Evolutionary conservation across 2,888 invertebrate species (phyloP).

Genomic region (Parascotia fuliginaria): DNA sequence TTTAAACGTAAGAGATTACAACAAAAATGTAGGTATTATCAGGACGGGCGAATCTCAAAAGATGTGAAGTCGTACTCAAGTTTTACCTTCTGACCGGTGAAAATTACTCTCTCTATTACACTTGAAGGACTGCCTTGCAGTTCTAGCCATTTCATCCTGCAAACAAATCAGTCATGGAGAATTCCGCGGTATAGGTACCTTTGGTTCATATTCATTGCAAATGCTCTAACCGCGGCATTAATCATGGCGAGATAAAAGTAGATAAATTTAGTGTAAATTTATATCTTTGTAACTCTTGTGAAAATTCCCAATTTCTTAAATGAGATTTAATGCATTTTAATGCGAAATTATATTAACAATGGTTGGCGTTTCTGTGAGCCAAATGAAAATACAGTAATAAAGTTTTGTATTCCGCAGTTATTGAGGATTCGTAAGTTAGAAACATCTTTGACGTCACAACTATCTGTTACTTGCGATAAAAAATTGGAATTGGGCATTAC

Average conservation of each 20-base stretch:
- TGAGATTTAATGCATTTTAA: too few species aligned
- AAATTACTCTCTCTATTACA: constrained; percentile 87
- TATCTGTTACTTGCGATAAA: too few species aligned
- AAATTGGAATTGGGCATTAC: not conserved
- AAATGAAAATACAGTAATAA: too few species aligned
- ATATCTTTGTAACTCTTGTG: constrained; percentile 9
- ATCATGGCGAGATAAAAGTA: constrained; percentile 16
- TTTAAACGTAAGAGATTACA: too few species aligned
- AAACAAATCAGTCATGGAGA: constrained; percentile 18
- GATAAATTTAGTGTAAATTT: constrained; percentile 5
- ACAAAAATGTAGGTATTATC: not conserved
- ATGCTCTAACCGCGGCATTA: constrained; percentile 5
- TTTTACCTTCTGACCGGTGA: not conserved
- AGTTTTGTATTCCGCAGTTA: too few species aligned
- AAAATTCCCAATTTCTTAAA: constrained; percentile 9
- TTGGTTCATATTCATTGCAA: constrained; percentile 33
- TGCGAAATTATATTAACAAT: too few species aligned
- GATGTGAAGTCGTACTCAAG: not conserved
- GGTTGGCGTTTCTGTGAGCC: too few species aligned
- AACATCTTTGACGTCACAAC: too few species aligned
- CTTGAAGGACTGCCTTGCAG: constrained; percentile 91
- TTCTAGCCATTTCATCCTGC: constrained; percentile 85
- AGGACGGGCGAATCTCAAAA: constrained; percentile 17
- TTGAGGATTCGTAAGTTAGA: too few species aligned
- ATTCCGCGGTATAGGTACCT: too few species aligned